Percentiles rank a stretch among this genome's conserved stretches.
phyloP scores from a whole-genome alignment of 2,113 vertebrate genomes.

The Amblyornis subalaris region DNA sequence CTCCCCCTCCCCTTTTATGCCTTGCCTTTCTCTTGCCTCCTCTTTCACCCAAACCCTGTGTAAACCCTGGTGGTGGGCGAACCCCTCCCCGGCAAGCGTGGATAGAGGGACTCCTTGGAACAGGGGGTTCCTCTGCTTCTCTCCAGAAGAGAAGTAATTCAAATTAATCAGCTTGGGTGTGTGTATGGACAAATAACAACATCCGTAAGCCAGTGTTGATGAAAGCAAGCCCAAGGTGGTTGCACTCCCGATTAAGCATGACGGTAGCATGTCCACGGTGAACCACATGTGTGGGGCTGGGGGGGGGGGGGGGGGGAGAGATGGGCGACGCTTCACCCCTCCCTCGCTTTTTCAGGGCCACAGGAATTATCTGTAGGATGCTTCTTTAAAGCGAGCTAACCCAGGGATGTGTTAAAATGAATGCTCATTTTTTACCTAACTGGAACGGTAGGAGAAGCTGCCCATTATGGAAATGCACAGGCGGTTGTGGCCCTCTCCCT shows the following conservation, averaged over 20 bases:
- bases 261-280: background rate
- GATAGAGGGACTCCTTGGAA: background rate
- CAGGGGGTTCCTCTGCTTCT: background rate
- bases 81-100: background rate
- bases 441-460: constrained; percentile 8
- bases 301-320: too few species aligned
- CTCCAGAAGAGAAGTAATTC: constrained; percentile 32
- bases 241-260: constrained; percentile 2
- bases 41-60: background rate
- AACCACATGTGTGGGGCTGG: background rate
- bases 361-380: background rate
- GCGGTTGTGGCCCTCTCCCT: background rate
- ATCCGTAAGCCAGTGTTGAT: background rate
- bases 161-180: background rate
- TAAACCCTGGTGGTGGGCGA: background rate
- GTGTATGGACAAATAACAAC: background rate
- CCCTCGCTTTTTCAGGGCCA: background rate
- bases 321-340: background rate
- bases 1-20: background rate
- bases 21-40: background rate
- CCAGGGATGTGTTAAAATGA: background rate
- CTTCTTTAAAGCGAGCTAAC: background rate
- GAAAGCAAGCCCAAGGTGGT: background rate
- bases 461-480: constrained; percentile 39
- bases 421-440: background rate